phyloP scores from a whole-genome alignment of 2,888 invertebrate species.

The Shargacucullia verbasci region DNA sequence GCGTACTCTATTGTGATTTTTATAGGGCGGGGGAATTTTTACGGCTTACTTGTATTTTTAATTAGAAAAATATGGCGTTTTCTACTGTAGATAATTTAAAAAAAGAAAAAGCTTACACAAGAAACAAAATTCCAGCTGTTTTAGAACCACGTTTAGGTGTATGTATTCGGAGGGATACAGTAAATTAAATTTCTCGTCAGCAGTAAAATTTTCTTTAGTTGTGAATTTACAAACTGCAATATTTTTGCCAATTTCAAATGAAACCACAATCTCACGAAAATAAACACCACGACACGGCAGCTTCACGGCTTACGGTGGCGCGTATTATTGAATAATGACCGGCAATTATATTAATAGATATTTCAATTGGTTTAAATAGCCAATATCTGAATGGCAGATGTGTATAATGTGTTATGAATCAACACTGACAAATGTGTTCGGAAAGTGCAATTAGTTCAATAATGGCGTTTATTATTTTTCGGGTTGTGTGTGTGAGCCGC shows the following conservation, averaged over 20 bases:
- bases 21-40: slow-evolving; percentile 56
- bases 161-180: neutral
- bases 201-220: slow-evolving; percentile 4
- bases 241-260: slow-evolving; percentile 27
- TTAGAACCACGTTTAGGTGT: too few species aligned
- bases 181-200: slow-evolving; percentile 18
- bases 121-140: too few species aligned
- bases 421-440: slow-evolving; percentile 50
- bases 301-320: slow-evolving; percentile 27
- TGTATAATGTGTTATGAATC: slow-evolving; percentile 41
- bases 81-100: too few species aligned
- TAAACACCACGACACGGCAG: slow-evolving; percentile 9
- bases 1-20: slow-evolving; percentile 64
- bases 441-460: slow-evolving; percentile 57
- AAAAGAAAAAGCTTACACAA: too few species aligned
- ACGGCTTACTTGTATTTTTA: slow-evolving; percentile 39
- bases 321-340: slow-evolving; percentile 52
- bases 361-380: slow-evolving; percentile 60
- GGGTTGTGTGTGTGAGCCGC: slow-evolving; percentile 41
- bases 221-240: slow-evolving; percentile 34
- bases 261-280: slow-evolving; percentile 13
- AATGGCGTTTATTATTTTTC: slow-evolving; percentile 61
- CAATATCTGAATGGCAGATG: slow-evolving; percentile 60
- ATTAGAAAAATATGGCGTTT: slow-evolving; percentile 2
- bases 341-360: slow-evolving; percentile 55